Conservation (phyloP, 2,888 invertebrate genomes). For the Melieria crassipennis region DNA sequence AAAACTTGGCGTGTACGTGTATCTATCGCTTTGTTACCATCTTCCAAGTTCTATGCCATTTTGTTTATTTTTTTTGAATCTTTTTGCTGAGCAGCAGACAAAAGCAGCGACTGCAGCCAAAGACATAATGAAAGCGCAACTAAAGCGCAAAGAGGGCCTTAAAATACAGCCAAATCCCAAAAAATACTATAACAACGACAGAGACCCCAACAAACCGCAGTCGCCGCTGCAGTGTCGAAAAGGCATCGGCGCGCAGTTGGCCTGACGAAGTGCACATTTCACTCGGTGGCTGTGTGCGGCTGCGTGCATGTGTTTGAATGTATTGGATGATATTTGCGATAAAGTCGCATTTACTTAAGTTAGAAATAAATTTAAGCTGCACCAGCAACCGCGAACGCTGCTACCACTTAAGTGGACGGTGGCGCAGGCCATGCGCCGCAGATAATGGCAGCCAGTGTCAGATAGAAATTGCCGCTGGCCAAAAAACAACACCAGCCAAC, state of each 20-base stretch:
- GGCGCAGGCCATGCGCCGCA: too few species aligned
- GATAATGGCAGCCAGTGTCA: too few species aligned
- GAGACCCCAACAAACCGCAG: not conserved
- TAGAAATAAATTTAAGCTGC: constrained; percentile 55
- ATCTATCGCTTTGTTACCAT: constrained; percentile 32
- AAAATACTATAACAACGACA: too few species aligned
- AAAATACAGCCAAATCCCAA: not conserved
- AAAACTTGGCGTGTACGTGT: constrained; percentile 28
- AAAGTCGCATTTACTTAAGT: constrained; percentile 55
- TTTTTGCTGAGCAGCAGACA: not conserved
- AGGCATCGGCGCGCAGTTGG: constrained; percentile 9
- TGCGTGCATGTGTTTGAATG: too few species aligned
- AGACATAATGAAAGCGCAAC: not conserved
- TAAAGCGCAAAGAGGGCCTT: not conserved
- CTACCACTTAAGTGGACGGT: constrained; percentile 4
- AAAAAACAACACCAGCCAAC: too few species aligned
- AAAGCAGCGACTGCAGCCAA: constrained; percentile 11
- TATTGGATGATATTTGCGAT: constrained; percentile 43
- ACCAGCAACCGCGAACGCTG: constrained; percentile 15
- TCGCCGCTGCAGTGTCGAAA: not conserved
- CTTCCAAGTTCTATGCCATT: constrained; percentile 16
- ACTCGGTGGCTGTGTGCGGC: constrained; percentile 10
- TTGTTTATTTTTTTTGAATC: not conserved
- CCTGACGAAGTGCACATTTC: constrained; percentile 29
- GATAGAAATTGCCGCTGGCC: too few species aligned